Percentiles rank a stretch among this genome's conserved stretches.
Conservation (phyloP, 2,113 vertebrate genomes). For the Orycteropus afer region DNA sequence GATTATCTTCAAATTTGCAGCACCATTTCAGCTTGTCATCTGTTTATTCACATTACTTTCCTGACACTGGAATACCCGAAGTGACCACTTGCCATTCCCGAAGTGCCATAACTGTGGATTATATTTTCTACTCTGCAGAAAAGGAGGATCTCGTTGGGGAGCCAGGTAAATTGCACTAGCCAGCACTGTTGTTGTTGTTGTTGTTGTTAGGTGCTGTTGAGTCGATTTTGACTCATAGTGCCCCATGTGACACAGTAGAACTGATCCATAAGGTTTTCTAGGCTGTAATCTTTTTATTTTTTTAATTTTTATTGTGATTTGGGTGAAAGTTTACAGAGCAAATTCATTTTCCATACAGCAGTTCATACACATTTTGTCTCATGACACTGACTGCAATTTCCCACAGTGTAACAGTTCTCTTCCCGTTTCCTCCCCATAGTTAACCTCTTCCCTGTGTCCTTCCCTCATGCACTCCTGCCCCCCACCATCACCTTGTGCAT, state of each 20-base stretch:
- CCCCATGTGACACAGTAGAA: not conserved
- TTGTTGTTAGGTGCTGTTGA: not conserved
- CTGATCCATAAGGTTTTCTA: not conserved
- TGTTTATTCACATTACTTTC: constrained; percentile 91
- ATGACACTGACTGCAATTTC: no score
- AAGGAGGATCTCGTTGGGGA: constrained; percentile 67
- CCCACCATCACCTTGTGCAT: no score
- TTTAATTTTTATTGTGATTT: no score
- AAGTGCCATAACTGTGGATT: constrained; percentile 95
- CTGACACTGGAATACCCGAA: constrained; percentile 90
- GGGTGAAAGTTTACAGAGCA: no score
- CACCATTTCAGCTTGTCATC: constrained; percentile 93
- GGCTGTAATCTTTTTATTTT: no score
- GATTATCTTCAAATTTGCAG: constrained; percentile 85
- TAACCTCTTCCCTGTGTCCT: no score
- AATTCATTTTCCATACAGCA: no score
- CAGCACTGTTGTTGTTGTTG: not conserved
- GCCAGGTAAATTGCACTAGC: constrained; percentile 54
- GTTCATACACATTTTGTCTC: no score
- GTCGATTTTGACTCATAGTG: not conserved
- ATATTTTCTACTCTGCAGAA: constrained; percentile 94
- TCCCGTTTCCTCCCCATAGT: no score
- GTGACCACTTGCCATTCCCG: constrained; percentile 95
- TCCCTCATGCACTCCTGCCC: no score
- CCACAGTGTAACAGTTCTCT: no score